A percentile compares a stretch with the other conserved stretches of the same genome.
These are phyloP conservation scores for Brachyistius frenatus DNA, from an alignment of 2,113 vertebrate genomes.

Conservation along the genomic window DNA sequence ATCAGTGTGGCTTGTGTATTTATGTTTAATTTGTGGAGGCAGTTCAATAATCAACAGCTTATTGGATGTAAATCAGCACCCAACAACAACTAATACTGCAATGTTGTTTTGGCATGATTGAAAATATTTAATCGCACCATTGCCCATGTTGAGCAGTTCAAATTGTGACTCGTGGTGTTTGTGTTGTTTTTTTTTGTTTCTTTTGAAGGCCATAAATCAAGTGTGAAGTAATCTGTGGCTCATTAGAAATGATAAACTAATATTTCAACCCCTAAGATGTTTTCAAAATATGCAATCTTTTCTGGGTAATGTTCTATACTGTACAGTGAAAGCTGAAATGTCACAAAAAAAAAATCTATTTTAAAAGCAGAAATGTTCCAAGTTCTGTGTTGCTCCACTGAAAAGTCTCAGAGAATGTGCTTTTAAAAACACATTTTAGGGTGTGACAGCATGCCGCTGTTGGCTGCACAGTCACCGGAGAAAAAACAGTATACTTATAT, in stretches of 20 bases:
- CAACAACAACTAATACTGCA: conserved; percentile 7
- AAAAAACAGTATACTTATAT: too few species aligned
- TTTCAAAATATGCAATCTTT: too few species aligned
- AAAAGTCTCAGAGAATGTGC: too few species aligned
- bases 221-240: conserved; percentile 34
- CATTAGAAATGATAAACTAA: not conserved
- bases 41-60: not conserved
- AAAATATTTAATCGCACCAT: not conserved
- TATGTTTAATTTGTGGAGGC: not conserved
- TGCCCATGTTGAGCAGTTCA: not conserved
- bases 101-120: not conserved
- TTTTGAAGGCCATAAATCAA: conserved; percentile 28
- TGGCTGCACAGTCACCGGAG: too few species aligned
- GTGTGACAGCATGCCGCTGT: too few species aligned
- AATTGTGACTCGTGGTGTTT: conserved; percentile 23
- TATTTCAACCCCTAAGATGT: too few species aligned
- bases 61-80: not conserved
- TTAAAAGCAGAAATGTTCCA: too few species aligned
- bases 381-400: too few species aligned
- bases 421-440: too few species aligned
- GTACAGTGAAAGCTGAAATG: too few species aligned
- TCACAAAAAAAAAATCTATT: too few species aligned
- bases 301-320: too few species aligned
- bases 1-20: not conserved
- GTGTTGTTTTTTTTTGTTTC: conserved; percentile 12